phyloP scores from a whole-genome alignment of 2,797 vertebrate genomes.

The Phrynocephalus forsythii region DNA sequence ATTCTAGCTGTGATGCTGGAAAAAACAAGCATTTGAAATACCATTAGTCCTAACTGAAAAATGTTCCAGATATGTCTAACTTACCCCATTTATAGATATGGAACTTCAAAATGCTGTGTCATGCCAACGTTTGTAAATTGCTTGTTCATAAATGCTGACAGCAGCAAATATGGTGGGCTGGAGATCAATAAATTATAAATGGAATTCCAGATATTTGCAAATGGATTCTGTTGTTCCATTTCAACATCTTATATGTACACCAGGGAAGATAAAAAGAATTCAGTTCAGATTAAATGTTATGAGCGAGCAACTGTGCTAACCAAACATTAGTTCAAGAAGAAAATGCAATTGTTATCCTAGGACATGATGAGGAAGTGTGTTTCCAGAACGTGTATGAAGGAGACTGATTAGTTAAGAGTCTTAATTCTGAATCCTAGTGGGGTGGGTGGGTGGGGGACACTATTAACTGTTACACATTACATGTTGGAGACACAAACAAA shows the following conservation, averaged over 20 bases:
- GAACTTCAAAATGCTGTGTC: background rate
- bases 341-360: too few species aligned
- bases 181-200: background rate
- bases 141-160: background rate
- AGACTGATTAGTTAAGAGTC: background rate
- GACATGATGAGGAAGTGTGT: background rate
- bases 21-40: background rate
- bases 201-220: background rate
- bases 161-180: background rate
- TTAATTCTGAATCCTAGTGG: background rate
- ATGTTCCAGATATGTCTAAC: background rate
- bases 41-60: background rate
- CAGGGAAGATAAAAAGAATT: background rate
- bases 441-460: too few species aligned
- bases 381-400: background rate
- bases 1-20: background rate
- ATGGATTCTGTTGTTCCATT: background rate
- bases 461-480: background rate
- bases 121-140: background rate
- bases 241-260: background rate
- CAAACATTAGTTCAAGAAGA: background rate
- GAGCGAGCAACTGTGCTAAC: background rate
- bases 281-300: background rate
- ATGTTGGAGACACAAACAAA: background rate
- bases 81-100: background rate